phyloP scores from a whole-genome alignment of 2,888 invertebrate genomes.

The Reticulitermes lucifugus region DNA sequence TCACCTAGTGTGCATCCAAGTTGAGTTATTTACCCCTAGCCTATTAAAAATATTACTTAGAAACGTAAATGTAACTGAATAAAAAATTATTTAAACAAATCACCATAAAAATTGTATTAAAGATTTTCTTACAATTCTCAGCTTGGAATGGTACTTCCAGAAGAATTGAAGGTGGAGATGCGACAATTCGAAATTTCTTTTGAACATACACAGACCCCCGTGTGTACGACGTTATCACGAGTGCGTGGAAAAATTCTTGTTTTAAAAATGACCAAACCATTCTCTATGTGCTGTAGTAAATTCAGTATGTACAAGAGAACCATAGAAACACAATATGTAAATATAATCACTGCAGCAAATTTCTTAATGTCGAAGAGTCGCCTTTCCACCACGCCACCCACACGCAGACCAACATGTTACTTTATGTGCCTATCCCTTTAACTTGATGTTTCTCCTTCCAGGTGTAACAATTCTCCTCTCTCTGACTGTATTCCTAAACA shows the following conservation, averaged over 20 bases:
- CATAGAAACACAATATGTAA: no score
- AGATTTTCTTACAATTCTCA: neutral
- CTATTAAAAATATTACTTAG: neutral
- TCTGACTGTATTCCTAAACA: conserved; percentile 97
- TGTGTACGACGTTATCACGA: no score
- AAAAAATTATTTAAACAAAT: neutral
- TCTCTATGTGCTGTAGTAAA: no score
- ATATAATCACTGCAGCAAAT: no score
- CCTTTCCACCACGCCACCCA: neutral
- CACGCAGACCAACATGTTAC: neutral
- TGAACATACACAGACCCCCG: no score
- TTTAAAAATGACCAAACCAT: no score
- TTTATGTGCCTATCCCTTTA: conserved; percentile 40
- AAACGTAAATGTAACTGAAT: neutral
- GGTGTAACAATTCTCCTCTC: conserved; percentile 98
- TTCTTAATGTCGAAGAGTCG: conserved; percentile 4
- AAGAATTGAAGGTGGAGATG: neutral
- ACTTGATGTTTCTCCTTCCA: conserved; percentile 63
- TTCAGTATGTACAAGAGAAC: no score
- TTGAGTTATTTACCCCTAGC: neutral
- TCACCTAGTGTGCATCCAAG: neutral
- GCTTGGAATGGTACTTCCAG: conserved; percentile 4
- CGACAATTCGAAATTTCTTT: neutral
- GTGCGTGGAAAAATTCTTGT: no score
- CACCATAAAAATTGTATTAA: neutral